Evolutionary conservation across 37 sponge, comb jelly and placozoan genomes (phyloP).

Genomic region (Eunapius fragilis): DNA sequence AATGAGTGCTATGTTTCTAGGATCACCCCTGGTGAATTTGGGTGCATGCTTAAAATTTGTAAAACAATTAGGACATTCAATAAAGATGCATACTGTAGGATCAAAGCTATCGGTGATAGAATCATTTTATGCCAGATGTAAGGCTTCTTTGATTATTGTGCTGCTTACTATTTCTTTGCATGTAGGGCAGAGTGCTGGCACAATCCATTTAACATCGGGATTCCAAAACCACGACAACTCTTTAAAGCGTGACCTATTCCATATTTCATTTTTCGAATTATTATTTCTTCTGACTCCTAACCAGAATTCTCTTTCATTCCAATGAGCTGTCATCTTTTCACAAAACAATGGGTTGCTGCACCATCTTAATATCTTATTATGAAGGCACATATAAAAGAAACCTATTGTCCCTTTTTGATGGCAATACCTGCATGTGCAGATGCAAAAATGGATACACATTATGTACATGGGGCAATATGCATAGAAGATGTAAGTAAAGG

Average conservation of each 20-base stretch:
- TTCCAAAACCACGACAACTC: slow-evolving; percentile 39
- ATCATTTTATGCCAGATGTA: not conserved
- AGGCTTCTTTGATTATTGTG: not conserved
- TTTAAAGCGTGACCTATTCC: slow-evolving; percentile 29
- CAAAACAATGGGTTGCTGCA: slow-evolving; percentile 10
- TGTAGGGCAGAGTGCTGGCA: slow-evolving; percentile 9
- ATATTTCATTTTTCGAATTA: slow-evolving; percentile 6
- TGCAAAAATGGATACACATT: not conserved
- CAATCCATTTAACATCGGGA: slow-evolving; percentile 10
- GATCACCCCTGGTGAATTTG: slow-evolving; percentile 28
- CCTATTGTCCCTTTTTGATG: not conserved
- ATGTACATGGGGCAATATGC: not conserved
- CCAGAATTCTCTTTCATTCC: slow-evolving; percentile 25
- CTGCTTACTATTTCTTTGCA: slow-evolving; percentile 8
- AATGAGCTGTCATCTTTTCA: slow-evolving; percentile 29
- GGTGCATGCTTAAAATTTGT: not conserved
- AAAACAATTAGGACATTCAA: slow-evolving; percentile 15
- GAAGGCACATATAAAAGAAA: not conserved
- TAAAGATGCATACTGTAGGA: not conserved
- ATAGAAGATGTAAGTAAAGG: not conserved
- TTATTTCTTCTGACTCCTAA: not conserved
- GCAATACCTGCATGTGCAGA: not conserved
- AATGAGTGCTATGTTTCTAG: slow-evolving; percentile 38
- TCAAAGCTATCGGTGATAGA: not conserved
- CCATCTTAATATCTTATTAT: not conserved